Base-by-base conservation (phyloP, 2,113 vertebrate species). In the Mormyrus lacerda region DNA sequence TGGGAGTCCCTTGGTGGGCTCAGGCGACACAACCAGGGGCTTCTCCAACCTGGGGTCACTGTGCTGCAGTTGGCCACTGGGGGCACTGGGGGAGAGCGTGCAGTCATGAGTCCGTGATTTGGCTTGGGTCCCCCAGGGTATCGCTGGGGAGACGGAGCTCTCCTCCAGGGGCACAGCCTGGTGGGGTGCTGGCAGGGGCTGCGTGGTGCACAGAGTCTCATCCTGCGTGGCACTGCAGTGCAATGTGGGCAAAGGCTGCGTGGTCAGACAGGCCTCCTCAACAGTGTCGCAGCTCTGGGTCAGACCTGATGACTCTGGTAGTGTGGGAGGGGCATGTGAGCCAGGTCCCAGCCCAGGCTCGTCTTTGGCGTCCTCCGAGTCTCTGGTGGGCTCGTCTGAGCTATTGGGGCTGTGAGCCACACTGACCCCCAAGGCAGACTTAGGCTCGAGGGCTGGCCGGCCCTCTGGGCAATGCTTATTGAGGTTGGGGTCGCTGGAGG, bases 401-500 rank as follows among this genome's bases (percentile, higher is more conserved):
- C 61, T 7, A 44, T 45, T 21, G 3, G 91, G 90, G 24, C 51
- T 4, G 4, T 91, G 92, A 44, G 94, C 94, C 0, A 93, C 55
- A 2, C 91, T 91, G 83, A 96, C 96, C 0, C 93, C 73, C 0
- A 88, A 24, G 61, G 89, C 87, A 0, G 95, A 92, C 27, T 96
- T 88, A 6, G 96, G 92, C 87, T 98, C 98, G 84, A 97, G 92
- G 51, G 94, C 91, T 10, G 93, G 91, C 85, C 96, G 95, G 83
- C 94, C 96, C 35, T 99, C 98, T 93, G 96, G 97, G 94, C 97
- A 98, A 95, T 99, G 98, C 94, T 99, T 97, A 90, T 99, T 99
- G 91, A 99, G 95, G 94, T 99, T 99, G 10, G 98, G 98, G 91
- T 99, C 98, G n/a, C 98, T 99, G 42, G 98, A 99, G 0, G 97